Conservation (phyloP, 1,140 invertebrate species). For the Drosophila baimaii region DNA sequence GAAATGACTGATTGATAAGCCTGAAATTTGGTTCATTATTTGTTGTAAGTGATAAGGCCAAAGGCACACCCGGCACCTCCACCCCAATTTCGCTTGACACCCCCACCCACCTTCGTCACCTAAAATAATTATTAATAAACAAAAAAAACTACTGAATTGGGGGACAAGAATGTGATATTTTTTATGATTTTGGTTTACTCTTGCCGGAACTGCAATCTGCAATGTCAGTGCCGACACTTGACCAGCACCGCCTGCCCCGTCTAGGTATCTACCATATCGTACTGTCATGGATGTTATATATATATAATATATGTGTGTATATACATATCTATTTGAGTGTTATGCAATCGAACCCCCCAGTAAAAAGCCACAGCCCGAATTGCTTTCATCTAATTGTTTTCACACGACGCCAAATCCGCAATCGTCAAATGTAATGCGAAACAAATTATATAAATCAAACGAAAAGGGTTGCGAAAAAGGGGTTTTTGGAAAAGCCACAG, state of each 20-base stretch:
- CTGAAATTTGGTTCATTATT: no score
- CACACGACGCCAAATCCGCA: constrained; percentile 69
- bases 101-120: background rate
- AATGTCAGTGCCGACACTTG: constrained; percentile 38
- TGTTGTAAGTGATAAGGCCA: background rate
- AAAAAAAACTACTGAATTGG: constrained; percentile 11
- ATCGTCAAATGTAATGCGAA: constrained; percentile 73
- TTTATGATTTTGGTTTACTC: constrained; percentile 30
- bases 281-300: background rate
- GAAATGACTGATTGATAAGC: background rate
- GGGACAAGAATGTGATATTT: constrained; percentile 12
- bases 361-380: constrained; percentile 23
- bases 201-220: constrained; percentile 32
- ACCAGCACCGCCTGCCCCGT: constrained; percentile 33
- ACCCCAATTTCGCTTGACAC: background rate
- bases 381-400: constrained; percentile 73
- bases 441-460: constrained; percentile 64
- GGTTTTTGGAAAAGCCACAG: background rate
- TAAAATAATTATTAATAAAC: constrained; percentile 8
- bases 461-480: constrained; percentile 2
- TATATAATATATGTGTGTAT: background rate
- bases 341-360: constrained; percentile 36
- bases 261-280: constrained; percentile 16
- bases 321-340: constrained; percentile 7
- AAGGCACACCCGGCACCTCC: background rate